Base-by-base conservation (phyloP, 1,140 invertebrate species). In the Nilaparvata lugens region DNA sequence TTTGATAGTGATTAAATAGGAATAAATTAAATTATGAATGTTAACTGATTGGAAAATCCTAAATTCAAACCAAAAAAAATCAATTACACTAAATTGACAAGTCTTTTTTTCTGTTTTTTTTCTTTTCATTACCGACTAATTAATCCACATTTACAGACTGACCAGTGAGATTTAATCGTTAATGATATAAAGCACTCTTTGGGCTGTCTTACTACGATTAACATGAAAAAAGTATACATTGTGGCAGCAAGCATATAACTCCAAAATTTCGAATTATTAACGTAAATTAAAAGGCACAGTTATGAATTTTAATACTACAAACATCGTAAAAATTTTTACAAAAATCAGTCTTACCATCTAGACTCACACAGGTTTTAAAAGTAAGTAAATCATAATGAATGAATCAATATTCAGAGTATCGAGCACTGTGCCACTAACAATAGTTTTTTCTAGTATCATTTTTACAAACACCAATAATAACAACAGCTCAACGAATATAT, bases 271-370 rank as follows among this genome's bases (percentile, higher is more conserved):
- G 28, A 28, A 28, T 4, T 28, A 28, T 3, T 28, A 28, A 28
- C 28, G 28, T 28, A 28, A 28, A 28, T 28, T 28, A 28, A 9
- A 28, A 9, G 28, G 28, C 28, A 28, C 28, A 28, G 9, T 28
- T 28, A 28, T 28, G 28, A 28, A 28, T 28, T 28, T 28, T 9
- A 28, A 28, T 28, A 28, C 28, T 28, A 28, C 28, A 28, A 28
- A 28, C 28, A 28, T 28, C 28, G 28, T 28, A 28, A 28, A 3
- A 28, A 4, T 28, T 9, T 28, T 28, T 35, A 35, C 16, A 18
- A 48, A 48, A 48, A 48, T 48, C 45, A 48, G 45, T 48, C 45
- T 48, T 48, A 23, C 45, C 45, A 48, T 48, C 45, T 48, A 48
- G 16, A 48, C 21, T 19, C 21, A 19, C 45, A 48, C 45, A 19